These are phyloP conservation scores for Apotomis betuletana DNA, from an alignment of 2,888 invertebrate species.

Conservation along the genomic window DNA sequence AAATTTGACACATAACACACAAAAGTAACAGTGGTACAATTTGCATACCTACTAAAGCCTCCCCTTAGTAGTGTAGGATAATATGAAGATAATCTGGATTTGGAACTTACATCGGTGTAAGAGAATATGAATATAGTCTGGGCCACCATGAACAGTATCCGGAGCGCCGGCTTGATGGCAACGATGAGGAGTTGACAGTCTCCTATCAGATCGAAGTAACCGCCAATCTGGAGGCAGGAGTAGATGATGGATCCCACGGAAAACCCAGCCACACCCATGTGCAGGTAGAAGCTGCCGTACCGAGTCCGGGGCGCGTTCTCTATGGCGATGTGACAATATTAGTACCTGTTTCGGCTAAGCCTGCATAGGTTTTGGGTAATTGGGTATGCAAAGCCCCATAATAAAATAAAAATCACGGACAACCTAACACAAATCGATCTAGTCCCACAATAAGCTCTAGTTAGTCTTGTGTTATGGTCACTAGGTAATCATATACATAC, in stretches of 20 bases:
- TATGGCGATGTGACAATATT: conserved; percentile 42
- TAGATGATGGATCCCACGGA: conserved; percentile 89
- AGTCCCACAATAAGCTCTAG: no score
- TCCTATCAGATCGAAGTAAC: conserved; percentile 86
- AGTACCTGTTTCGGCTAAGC: neutral
- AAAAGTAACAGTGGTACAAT: no score
- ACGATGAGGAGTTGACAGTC: conserved; percentile 84
- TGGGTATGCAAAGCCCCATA: no score
- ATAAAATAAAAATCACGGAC: no score
- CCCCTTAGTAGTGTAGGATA: no score
- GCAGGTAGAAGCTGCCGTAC: conserved; percentile 57
- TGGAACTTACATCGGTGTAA: conserved; percentile 80
- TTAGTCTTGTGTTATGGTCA: no score
- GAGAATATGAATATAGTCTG: conserved; percentile 90
- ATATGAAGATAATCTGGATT: no score
- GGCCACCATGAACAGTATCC: conserved; percentile 86
- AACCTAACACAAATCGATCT: no score
- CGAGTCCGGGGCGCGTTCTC: conserved; percentile 67
- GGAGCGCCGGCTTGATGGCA: conserved; percentile 85
- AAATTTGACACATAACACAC: no score
- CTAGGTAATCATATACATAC: no score
- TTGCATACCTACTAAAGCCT: no score
- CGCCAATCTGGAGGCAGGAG: conserved; percentile 88
- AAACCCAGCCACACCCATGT: conserved; percentile 86
- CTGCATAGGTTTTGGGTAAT: no score